Conservation (phyloP, 1,140 invertebrate genomes). For the Lutraria rhynchaena region DNA sequence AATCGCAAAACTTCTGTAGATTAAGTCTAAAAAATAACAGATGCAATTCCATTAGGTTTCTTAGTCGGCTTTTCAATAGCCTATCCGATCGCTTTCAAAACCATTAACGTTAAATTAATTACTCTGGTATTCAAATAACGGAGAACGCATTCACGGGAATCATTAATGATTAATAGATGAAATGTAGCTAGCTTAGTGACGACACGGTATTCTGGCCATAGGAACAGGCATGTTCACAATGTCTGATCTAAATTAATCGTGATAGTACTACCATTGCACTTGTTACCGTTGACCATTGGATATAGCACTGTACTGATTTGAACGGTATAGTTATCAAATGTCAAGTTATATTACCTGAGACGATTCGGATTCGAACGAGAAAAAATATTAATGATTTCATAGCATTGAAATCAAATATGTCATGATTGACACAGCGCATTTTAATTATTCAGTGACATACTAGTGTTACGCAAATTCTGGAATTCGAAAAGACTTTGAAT, state of each 20-base stretch:
- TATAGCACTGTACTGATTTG: too few relatives aligned
- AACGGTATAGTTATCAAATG: too few relatives aligned
- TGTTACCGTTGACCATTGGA: too few relatives aligned
- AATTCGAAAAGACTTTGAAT: too few relatives aligned
- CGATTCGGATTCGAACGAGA: too few relatives aligned
- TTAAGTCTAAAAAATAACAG: slow-evolving; percentile 47
- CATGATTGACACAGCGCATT: too few relatives aligned
- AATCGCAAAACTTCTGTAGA: slow-evolving; percentile 42
- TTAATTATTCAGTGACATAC: too few relatives aligned
- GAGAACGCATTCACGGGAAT: slow-evolving; percentile 37
- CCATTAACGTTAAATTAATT: slow-evolving; percentile 65
- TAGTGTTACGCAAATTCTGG: too few relatives aligned
- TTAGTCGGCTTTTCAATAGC: slow-evolving; percentile 38
- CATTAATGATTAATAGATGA: slow-evolving; percentile 62
- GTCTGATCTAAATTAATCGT: slow-evolving; percentile 23
- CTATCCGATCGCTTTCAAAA: slow-evolving; percentile 59
- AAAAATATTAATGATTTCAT: too few relatives aligned
- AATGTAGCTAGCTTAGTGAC: slow-evolving; percentile 48
- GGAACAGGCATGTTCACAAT: slow-evolving; percentile 33
- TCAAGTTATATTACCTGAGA: too few relatives aligned
- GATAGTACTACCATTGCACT: too few relatives aligned
- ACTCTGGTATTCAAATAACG: slow-evolving; percentile 62
- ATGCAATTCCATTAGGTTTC: slow-evolving; percentile 56
- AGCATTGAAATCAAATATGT: too few relatives aligned
- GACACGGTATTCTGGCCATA: slow-evolving; percentile 39